phyloP scores from a whole-genome alignment of 2,888 invertebrate genomes.

The Trilocha varians region DNA sequence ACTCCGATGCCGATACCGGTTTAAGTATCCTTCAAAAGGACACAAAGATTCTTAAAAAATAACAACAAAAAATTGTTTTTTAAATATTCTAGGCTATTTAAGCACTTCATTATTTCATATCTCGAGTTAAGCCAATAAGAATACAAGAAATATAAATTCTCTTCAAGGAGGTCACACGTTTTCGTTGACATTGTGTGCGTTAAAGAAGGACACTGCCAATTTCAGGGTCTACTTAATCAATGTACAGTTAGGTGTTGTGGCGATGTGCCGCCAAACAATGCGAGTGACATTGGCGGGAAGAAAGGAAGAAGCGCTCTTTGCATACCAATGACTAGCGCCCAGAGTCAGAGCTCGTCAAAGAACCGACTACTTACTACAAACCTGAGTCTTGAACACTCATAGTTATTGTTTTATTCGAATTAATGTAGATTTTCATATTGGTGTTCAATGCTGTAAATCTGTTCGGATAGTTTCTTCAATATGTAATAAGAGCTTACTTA shows the following conservation, averaged over 20 bases:
- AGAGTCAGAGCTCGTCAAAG: conserved; percentile 17
- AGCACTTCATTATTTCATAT: no score
- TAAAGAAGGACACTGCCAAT: conserved; percentile 68
- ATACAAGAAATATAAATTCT: neutral
- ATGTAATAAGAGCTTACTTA: no score
- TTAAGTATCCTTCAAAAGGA: conserved; percentile 45
- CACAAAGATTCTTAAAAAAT: conserved; percentile 28
- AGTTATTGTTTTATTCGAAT: neutral
- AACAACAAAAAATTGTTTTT: no score
- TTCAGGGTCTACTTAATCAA: conserved; percentile 63
- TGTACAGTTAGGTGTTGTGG: conserved; percentile 57
- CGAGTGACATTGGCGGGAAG: conserved; percentile 65
- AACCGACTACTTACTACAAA: conserved; percentile 16
- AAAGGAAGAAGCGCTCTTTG: conserved; percentile 60
- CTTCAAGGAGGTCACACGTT: neutral
- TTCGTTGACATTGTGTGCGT: conserved; percentile 30
- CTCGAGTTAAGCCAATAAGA: neutral
- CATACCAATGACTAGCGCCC: conserved; percentile 51
- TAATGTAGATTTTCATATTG: no score
- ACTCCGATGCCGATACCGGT: conserved; percentile 49
- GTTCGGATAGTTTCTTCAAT: no score
- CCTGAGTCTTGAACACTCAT: neutral
- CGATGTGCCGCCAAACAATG: conserved; percentile 52
- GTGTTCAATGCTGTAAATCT: no score
- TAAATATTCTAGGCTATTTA: no score